These are phyloP conservation scores for Grantiella picta DNA, from an alignment of 2,113 vertebrate genomes.

Conservation along the genomic window DNA sequence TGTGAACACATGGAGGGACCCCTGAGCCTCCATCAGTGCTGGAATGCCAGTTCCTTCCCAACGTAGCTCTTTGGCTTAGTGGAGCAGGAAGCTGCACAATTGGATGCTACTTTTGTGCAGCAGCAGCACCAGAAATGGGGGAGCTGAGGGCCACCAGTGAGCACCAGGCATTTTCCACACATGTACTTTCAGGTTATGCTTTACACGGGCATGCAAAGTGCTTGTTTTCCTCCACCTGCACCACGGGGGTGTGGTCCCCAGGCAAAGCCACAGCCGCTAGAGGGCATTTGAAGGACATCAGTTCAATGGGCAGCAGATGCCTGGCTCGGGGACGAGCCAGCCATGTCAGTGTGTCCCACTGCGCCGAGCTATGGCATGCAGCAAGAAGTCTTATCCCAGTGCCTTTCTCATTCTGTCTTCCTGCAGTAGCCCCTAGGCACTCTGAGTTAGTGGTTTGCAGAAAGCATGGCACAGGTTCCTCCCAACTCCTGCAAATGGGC, in stretches of 20 bases:
- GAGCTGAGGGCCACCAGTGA: not conserved
- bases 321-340: not conserved
- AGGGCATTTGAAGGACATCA: constrained; percentile 71
- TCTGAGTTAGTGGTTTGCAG: not conserved
- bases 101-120: not conserved
- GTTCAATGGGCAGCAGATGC: not conserved
- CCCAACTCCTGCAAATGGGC: not conserved
- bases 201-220: not conserved
- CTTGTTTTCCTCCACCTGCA: not conserved
- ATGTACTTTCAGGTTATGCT: not conserved
- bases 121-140: not conserved
- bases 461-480: not conserved
- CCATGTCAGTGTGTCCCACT: not conserved
- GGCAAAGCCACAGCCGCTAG: constrained; percentile 59
- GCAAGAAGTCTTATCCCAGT: not conserved
- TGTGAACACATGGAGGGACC: not conserved
- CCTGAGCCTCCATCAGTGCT: rapidly evolving
- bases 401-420: not conserved
- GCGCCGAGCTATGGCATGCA: not conserved
- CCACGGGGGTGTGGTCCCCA: not conserved
- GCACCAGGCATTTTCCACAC: not conserved
- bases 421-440: not conserved
- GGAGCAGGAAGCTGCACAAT: not conserved
- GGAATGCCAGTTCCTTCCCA: not conserved
- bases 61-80: not conserved